Percentiles rank a stretch among this genome's conserved stretches.
Conservation (phyloP, 1,140 invertebrate species). For the Euura lappo region DNA sequence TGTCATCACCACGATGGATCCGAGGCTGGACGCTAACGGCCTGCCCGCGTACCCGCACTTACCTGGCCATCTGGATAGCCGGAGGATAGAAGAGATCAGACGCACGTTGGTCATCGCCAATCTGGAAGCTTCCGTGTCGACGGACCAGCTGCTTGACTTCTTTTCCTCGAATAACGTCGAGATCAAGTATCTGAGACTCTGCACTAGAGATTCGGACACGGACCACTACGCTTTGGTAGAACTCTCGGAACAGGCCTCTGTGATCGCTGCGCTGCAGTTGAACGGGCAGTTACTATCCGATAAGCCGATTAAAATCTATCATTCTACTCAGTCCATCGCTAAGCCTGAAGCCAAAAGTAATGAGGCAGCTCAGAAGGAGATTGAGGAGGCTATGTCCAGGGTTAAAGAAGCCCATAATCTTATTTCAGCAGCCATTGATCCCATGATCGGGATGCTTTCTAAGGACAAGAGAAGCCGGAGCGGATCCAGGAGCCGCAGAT, state of each 20-base stretch:
- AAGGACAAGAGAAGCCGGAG: conserved; percentile 79
- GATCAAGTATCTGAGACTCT: conserved; percentile 95
- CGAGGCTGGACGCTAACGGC: conserved; percentile 81
- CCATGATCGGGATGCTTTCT: conserved; percentile 82
- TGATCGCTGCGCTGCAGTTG: conserved; percentile 85
- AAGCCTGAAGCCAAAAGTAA: conserved; percentile 95
- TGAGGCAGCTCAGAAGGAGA: conserved; percentile 92
- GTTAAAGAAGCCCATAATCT: conserved; percentile 95
- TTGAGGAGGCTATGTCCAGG: conserved; percentile 95
- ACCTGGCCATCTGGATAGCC: conserved; percentile 86
- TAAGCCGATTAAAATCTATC: conserved; percentile 73
- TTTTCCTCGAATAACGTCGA: conserved; percentile 85
- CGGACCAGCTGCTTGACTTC: conserved; percentile 84
- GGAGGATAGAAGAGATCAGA: conserved; percentile 95
- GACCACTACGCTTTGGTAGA: conserved; percentile 88
- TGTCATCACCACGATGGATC: conserved; percentile 88
- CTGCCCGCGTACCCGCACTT: conserved; percentile 92
- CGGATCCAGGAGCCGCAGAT: conserved; percentile 64
- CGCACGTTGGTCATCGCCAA: conserved; percentile 86
- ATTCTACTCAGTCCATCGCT: conserved; percentile 88
- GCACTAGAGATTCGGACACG: conserved; percentile 79
- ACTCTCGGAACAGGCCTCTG: conserved; percentile 88
- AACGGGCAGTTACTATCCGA: conserved; percentile 70
- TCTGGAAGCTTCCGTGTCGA: conserved; percentile 67
- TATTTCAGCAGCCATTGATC: conserved; percentile 92